Conservation (phyloP, 2,888 invertebrate species). For the Eurois occulta region DNA sequence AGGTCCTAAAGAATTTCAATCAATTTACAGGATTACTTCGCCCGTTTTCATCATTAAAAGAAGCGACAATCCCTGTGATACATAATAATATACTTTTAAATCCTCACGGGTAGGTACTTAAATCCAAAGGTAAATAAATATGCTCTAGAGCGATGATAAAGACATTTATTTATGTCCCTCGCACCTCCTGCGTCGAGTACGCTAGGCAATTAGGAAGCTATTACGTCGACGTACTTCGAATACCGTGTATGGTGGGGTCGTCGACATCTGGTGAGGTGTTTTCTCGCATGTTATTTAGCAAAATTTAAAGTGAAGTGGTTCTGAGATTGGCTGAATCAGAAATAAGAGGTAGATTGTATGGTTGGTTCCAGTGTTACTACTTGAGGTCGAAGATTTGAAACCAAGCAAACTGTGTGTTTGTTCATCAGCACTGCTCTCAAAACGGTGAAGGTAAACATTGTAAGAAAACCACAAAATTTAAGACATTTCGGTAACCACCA, state of each 20-base stretch:
- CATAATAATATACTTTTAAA: neutral
- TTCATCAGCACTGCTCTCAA: neutral
- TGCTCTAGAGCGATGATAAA: constrained; percentile 13
- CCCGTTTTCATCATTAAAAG: neutral
- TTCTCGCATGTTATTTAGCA: neutral
- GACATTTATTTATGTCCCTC: constrained; percentile 24
- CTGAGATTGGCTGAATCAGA: neutral
- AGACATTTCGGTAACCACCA: neutral
- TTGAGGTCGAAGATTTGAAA: neutral
- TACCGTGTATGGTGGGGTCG: constrained; percentile 9
- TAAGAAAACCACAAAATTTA: neutral
- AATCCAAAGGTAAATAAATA: neutral
- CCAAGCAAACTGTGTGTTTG: neutral
- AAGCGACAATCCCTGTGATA: neutral
- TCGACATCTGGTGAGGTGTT: constrained; percentile 4
- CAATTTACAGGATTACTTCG: neutral
- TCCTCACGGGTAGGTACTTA: neutral
- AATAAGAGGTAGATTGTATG: neutral
- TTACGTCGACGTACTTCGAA: constrained; percentile 32
- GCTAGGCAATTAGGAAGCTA: constrained; percentile 29
- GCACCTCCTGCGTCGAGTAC: constrained; percentile 11
- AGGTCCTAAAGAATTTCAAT: neutral
- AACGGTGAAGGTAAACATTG: neutral
- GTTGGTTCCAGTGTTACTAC: neutral
- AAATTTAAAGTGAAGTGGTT: neutral